A percentile compares a stretch with the other conserved stretches of the same genome.
Evolutionary conservation across 2,888 invertebrate species (phyloP).

Genomic region (Parochlus steinenii): DNA sequence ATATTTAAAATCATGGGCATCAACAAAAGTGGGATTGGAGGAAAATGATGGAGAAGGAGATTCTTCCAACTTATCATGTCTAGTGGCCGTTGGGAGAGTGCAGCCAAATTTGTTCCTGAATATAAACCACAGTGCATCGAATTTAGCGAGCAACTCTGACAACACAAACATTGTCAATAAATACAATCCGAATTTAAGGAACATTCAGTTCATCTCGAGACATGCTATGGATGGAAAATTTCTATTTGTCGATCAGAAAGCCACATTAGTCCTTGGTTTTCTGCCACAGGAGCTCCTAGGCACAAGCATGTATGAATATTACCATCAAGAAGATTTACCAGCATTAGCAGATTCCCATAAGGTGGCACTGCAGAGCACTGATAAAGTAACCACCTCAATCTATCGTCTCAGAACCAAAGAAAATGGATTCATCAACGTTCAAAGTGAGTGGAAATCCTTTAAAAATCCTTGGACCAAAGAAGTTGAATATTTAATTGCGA

Average conservation of each 20-base stretch:
- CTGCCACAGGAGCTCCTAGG: conserved; percentile 85
- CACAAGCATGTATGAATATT: conserved; percentile 86
- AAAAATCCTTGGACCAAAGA: conserved; percentile 94
- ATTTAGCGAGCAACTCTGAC: conserved; percentile 13
- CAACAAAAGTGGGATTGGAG: conserved; percentile 55
- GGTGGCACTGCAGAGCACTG: conserved; percentile 47
- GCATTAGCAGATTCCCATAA: conserved; percentile 71
- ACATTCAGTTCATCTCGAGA: conserved; percentile 63
- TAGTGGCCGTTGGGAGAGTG: conserved; percentile 73
- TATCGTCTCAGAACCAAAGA: conserved; percentile 70
- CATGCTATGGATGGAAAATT: conserved; percentile 86
- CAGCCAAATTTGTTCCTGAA: conserved; percentile 40
- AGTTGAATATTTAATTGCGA: conserved; percentile 76
- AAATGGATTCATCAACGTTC: conserved; percentile 48
- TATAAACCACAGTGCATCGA: conserved; percentile 29
- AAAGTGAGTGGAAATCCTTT: conserved; percentile 78
- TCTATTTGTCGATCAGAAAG: conserved; percentile 81
- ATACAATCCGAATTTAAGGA: conserved; percentile 28
- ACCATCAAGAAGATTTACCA: conserved; percentile 63
- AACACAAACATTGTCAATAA: conserved; percentile 13
- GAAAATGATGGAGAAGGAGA: conserved; percentile 41
- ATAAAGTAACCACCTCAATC: conserved; percentile 46
- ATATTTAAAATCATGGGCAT: conserved; percentile 82
- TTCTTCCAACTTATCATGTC: conserved; percentile 57
- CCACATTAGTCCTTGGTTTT: conserved; percentile 75